phyloP scores from a whole-genome alignment of 2,888 invertebrate species.

The Yponomeuta cagnagella region DNA sequence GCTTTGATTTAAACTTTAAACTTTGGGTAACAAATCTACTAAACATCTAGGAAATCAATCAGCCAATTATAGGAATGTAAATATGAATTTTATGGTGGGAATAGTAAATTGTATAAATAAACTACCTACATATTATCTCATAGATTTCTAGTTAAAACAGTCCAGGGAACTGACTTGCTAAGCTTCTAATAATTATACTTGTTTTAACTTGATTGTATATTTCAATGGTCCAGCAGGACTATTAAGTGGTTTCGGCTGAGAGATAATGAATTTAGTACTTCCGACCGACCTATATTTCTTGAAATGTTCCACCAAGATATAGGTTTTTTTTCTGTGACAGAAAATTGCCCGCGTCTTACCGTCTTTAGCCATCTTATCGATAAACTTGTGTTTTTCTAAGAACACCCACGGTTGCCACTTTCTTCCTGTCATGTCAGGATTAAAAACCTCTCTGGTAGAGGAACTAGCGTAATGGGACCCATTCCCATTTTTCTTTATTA shows the following conservation, averaged over 20 bases:
- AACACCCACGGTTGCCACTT: constrained; percentile 74
- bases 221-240: constrained; percentile 51
- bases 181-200: constrained; percentile 32
- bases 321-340: constrained; percentile 55
- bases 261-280: constrained; percentile 58
- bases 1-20: constrained; percentile 41
- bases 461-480: constrained; percentile 69
- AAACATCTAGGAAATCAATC: constrained; percentile 27
- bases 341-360: constrained; percentile 59
- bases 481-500: constrained; percentile 65
- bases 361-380: constrained; percentile 64
- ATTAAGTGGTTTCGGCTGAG: constrained; percentile 48
- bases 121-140: not conserved
- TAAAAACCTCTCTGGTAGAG: constrained; percentile 40
- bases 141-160: not conserved
- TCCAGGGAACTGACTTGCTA: constrained; percentile 25
- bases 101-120: not conserved
- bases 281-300: constrained; percentile 59
- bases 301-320: constrained; percentile 58
- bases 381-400: constrained; percentile 58
- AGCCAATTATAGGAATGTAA: constrained; percentile 45
- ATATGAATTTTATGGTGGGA: constrained; percentile 6
- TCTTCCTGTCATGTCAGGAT: constrained; percentile 66
- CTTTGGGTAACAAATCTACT: constrained; percentile 40
- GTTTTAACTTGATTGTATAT: constrained; percentile 65